Percentiles rank a stretch among this genome's conserved stretches.
Conservation (phyloP, 2,797 vertebrate species). For the Trematomus bernacchii region DNA sequence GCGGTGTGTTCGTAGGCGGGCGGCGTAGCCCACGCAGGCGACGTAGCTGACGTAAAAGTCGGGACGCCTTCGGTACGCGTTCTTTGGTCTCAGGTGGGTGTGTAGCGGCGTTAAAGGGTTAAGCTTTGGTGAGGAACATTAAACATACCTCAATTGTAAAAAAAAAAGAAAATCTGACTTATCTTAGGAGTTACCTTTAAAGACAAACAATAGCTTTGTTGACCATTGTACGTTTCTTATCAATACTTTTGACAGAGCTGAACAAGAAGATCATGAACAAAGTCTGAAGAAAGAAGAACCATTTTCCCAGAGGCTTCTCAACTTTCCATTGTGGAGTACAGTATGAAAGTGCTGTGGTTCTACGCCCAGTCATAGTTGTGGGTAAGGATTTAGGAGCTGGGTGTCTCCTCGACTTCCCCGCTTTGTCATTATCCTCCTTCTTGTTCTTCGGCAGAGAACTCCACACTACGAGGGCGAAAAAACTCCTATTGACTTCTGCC, state of each 20-base stretch:
- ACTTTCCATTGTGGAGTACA: not conserved
- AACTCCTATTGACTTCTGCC: conserved; percentile 59
- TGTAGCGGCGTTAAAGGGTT: no score
- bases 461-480: conserved; percentile 35
- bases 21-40: no score
- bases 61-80: no score
- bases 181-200: not conserved
- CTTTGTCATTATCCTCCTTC: conserved; percentile 52
- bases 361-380: not conserved
- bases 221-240: not conserved
- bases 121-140: no score
- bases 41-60: no score
- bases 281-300: not conserved
- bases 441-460: conserved; percentile 61
- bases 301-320: not conserved
- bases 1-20: no score
- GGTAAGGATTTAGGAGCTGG: conserved; percentile 15
- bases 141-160: not conserved
- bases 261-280: not conserved
- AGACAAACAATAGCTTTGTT: not conserved
- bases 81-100: no score
- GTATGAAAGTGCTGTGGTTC: not conserved
- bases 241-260: not conserved
- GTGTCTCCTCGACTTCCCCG: conserved; percentile 22
- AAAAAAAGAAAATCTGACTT: not conserved